phyloP scores from a whole-genome alignment of 2,113 vertebrate species.

The Scortum barcoo region DNA sequence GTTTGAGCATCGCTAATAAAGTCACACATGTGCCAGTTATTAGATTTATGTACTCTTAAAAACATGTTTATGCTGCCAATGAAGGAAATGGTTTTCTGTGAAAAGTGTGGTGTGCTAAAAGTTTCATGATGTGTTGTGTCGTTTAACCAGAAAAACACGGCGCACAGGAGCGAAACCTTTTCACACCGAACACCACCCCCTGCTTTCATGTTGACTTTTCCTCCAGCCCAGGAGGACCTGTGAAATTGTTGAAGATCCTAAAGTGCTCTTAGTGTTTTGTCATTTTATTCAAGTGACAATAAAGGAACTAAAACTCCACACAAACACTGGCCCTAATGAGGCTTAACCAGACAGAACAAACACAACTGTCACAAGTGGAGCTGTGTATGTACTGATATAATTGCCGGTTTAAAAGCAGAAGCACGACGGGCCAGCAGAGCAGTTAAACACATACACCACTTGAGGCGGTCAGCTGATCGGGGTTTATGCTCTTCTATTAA shows the following conservation, averaged over 20 bases:
- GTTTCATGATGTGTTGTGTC: conserved; percentile 8
- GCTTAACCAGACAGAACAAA: conserved; percentile 38
- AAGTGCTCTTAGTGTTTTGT: conserved; percentile 18
- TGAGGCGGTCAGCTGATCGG: conserved; percentile 11
- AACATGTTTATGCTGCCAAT: neutral
- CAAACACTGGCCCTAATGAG: conserved; percentile 45
- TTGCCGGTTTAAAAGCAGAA: conserved; percentile 14
- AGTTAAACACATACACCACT: conserved; percentile 6
- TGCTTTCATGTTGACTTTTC: conserved; percentile 25
- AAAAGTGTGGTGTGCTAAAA: conserved; percentile 2
- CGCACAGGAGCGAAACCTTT: conserved; percentile 2
- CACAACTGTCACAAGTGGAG: conserved; percentile 5
- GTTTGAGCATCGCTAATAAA: conserved; percentile 10
- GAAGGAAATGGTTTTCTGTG: neutral
- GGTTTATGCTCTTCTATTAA: conserved; percentile 12
- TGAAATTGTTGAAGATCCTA: neutral
- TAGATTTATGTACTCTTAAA: neutral
- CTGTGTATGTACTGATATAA: conserved; percentile 16
- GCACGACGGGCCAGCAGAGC: conserved; percentile 5
- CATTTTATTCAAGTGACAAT: conserved; percentile 37
- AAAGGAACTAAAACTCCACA: conserved; percentile 41
- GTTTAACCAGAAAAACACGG: conserved; percentile 34
- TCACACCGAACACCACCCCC: neutral
- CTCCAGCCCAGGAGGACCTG: neutral
- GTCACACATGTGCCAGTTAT: neutral